Percentiles rank a stretch among this genome's conserved stretches.
phyloP scores from a whole-genome alignment of 2,888 invertebrate species.

The Eretmocerus hayati region DNA sequence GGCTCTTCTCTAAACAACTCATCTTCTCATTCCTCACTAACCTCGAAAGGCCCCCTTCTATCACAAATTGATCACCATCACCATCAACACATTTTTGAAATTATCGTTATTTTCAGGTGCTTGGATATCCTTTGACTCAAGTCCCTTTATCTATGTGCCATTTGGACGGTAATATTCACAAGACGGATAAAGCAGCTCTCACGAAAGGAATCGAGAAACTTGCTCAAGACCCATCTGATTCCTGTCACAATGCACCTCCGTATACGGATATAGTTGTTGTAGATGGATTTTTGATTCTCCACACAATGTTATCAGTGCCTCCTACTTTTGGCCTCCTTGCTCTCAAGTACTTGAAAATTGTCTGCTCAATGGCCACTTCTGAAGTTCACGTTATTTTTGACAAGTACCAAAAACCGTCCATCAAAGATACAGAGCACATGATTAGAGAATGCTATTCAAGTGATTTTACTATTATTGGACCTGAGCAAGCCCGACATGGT shows the following conservation, averaged over 20 bases:
- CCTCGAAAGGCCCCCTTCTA: no score
- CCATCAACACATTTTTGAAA: neutral
- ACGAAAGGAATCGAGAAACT: constrained; percentile 19
- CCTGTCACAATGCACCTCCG: neutral
- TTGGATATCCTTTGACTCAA: constrained; percentile 25
- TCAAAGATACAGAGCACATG: constrained; percentile 3
- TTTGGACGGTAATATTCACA: constrained; percentile 25
- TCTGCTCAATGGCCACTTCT: neutral
- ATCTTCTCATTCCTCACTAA: no score
- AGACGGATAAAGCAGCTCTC: constrained; percentile 26
- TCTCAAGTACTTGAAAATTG: constrained; percentile 7
- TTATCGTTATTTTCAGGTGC: constrained; percentile 20
- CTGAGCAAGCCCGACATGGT: neutral
- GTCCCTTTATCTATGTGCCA: constrained; percentile 26
- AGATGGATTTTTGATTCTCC: constrained; percentile 21
- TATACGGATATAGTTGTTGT: constrained; percentile 12
- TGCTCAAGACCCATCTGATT: no score
- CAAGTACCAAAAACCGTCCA: constrained; percentile 6
- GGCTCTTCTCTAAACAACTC: no score
- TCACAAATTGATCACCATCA: no score
- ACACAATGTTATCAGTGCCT: constrained; percentile 14
- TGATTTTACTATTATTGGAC: neutral
- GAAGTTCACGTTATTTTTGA: constrained; percentile 6
- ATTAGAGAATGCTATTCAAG: neutral
- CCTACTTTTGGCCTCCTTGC: constrained; percentile 14